These are phyloP conservation scores for Recurvirostra avosetta DNA, from an alignment of 2,113 vertebrate species.

Conservation along the genomic window DNA sequence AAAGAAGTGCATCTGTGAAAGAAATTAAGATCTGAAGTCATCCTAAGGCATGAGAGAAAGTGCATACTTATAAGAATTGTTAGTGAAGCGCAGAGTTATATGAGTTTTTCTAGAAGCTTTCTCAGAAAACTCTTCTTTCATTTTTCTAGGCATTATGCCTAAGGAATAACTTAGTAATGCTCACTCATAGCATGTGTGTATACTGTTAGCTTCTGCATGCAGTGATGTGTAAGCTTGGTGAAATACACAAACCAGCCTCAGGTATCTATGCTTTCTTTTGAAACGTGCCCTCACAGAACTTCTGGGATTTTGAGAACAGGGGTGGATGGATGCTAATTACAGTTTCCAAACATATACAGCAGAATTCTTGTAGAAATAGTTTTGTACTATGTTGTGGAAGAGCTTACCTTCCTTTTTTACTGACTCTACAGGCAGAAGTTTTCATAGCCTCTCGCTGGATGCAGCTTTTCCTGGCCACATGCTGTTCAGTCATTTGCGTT, in stretches of 20 bases:
- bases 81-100: not conserved
- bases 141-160: not conserved
- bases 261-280: not conserved
- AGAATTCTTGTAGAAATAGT: not conserved
- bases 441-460: not conserved
- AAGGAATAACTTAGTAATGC: not conserved
- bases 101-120: not conserved
- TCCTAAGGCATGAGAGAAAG: not conserved
- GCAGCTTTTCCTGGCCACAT: constrained; percentile 31
- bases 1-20: not conserved
- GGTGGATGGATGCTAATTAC: not conserved
- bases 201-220: not conserved
- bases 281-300: not conserved
- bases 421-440: not conserved
- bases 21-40: constrained; percentile 7
- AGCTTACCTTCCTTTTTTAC: not conserved
- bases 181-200: not conserved
- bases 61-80: not conserved
- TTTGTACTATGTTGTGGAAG: not conserved
- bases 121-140: not conserved
- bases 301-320: not conserved
- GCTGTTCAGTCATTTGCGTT: not conserved
- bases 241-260: not conserved
- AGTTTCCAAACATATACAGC: not conserved
- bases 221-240: not conserved